Conservation (phyloP, 2,888 invertebrate species). For the Xestia sexstrigata region DNA sequence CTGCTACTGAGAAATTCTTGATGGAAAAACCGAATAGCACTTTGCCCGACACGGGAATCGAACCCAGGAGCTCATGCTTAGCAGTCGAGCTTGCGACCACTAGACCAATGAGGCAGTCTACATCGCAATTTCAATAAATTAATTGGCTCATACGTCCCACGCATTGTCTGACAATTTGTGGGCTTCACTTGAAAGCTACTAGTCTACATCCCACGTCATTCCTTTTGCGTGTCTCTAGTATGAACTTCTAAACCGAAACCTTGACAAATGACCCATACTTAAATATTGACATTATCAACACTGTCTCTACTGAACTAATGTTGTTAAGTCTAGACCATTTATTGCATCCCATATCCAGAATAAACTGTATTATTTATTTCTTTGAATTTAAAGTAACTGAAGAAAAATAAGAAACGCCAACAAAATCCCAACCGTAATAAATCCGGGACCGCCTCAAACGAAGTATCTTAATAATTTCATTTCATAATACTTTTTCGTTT, state of each 20-base stretch:
- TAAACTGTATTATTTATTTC: conserved; percentile 28
- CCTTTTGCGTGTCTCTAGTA: neutral
- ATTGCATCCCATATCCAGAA: neutral
- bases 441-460: conserved; percentile 62
- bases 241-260: neutral
- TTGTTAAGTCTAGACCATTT: conserved; percentile 7
- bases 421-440: conserved; percentile 53
- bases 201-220: neutral
- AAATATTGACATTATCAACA: neutral
- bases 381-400: conserved; percentile 41
- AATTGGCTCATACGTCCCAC: neutral
- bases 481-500: conserved; percentile 69
- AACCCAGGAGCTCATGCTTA: no score
- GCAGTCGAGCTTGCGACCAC: no score
- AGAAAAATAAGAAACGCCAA: conserved; percentile 41
- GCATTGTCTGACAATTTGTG: neutral
- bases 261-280: neutral
- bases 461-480: conserved; percentile 68
- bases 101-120: neutral
- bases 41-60: no score
- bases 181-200: neutral
- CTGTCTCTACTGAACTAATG: neutral
- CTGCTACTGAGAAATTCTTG: no score
- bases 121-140: neutral
- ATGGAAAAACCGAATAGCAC: no score